phyloP scores from a whole-genome alignment of 1,140 invertebrate species.

The Forficula auricularia region DNA sequence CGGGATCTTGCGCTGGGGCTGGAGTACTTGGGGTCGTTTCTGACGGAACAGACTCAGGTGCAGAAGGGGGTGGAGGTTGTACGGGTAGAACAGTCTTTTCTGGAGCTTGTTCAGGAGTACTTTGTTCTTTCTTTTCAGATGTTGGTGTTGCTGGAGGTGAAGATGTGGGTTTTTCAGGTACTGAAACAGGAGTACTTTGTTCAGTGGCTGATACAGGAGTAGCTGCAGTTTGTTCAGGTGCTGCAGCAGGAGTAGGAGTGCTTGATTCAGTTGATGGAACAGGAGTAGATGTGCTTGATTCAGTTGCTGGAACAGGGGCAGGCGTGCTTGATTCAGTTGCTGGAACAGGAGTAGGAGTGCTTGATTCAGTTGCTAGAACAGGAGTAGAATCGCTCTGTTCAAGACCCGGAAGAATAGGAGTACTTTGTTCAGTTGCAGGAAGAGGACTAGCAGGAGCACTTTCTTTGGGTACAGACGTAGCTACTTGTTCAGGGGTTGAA shows the following conservation, averaged over 20 bases:
- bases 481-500: background rate
- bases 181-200: no score
- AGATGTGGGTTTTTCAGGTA: background rate
- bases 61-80: background rate
- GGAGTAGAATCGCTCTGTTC: no score
- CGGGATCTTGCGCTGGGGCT: constrained; percentile 19
- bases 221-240: constrained; percentile 1
- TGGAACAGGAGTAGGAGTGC: background rate
- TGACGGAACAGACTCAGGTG: constrained; percentile 9
- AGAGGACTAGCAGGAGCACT: no score
- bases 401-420: no score
- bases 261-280: background rate
- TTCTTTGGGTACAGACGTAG: no score
- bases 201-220: background rate
- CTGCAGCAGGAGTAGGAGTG: no score
- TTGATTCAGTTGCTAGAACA: no score
- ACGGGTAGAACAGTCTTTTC: background rate
- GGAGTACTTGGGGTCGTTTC: constrained; percentile 12
- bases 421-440: no score
- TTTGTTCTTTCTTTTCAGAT: no score
- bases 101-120: background rate
- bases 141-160: background rate
- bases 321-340: background rate
- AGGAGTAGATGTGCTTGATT: background rate
- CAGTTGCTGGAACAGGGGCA: no score